These are phyloP conservation scores for Campoletis raptor DNA, from an alignment of 2,888 invertebrate genomes.

Conservation along the genomic window DNA sequence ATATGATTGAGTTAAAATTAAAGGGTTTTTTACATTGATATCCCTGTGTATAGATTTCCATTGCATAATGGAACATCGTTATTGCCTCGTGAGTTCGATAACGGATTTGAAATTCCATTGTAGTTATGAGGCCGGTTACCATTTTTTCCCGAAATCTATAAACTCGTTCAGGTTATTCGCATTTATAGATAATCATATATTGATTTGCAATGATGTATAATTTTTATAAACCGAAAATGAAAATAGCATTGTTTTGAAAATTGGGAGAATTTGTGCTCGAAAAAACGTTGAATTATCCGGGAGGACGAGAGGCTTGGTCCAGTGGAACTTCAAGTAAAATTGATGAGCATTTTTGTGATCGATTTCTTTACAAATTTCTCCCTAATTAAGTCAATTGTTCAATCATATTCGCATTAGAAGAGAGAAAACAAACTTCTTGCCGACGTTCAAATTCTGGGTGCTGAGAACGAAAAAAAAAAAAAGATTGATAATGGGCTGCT, in stretches of 20 bases:
- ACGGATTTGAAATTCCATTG: conserved; percentile 8
- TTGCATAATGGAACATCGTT: conserved; percentile 25
- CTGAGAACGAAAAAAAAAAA: conserved; percentile 1
- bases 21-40: background rate
- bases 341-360: background rate
- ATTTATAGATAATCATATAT: background rate
- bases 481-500: background rate
- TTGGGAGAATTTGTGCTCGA: background rate
- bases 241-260: background rate
- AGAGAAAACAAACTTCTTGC: background rate
- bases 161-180: conserved; percentile 2
- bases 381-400: background rate
- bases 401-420: background rate
- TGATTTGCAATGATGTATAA: background rate
- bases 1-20: background rate
- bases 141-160: conserved; percentile 50
- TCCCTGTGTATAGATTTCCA: background rate
- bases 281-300: background rate
- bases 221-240: background rate
- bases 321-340: background rate
- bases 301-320: background rate
- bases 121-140: conserved; percentile 13
- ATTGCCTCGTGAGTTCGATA: conserved; percentile 12
- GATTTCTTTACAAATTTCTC: background rate
- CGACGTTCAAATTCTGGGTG: background rate